A percentile compares a stretch with the other conserved stretches of the same genome.
Evolutionary conservation across 2,797 vertebrate species (phyloP).

Genomic region (Liasis olivaceus): DNA sequence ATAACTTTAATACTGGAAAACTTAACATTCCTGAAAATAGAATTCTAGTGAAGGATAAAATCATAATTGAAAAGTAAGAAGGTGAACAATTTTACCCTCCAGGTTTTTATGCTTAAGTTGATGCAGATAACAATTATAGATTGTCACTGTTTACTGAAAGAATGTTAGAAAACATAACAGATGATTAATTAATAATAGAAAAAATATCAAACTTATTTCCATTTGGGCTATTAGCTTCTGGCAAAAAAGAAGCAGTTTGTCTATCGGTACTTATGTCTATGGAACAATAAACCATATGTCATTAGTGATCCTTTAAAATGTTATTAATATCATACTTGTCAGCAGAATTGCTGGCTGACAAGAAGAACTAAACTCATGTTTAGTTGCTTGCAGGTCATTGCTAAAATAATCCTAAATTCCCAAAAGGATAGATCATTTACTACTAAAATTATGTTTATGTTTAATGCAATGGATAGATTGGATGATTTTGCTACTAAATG

Average conservation of each 20-base stretch:
- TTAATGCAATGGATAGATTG: not conserved
- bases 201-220: not conserved
- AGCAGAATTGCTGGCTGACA: not conserved
- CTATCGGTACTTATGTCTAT: conserved; percentile 14
- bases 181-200: not conserved
- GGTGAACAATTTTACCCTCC: not conserved
- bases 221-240: not conserved
- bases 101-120: conserved; percentile 26
- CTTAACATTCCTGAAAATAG: conserved; percentile 53
- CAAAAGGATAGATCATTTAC: not conserved
- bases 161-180: conserved; percentile 7
- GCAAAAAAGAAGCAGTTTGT: conserved; percentile 10
- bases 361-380: not conserved
- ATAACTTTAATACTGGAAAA: conserved; percentile 47
- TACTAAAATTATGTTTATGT: not conserved
- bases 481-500: not conserved
- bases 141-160: not conserved
- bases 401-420: not conserved
- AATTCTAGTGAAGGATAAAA: conserved; percentile 42
- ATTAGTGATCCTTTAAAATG: not conserved
- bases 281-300: conserved; percentile 37
- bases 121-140: conserved; percentile 19
- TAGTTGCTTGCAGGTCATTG: not conserved
- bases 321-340: not conserved
- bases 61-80: conserved; percentile 42